Conservation (phyloP, 1,140 invertebrate genomes). For the Trichogramma pretiosum region DNA sequence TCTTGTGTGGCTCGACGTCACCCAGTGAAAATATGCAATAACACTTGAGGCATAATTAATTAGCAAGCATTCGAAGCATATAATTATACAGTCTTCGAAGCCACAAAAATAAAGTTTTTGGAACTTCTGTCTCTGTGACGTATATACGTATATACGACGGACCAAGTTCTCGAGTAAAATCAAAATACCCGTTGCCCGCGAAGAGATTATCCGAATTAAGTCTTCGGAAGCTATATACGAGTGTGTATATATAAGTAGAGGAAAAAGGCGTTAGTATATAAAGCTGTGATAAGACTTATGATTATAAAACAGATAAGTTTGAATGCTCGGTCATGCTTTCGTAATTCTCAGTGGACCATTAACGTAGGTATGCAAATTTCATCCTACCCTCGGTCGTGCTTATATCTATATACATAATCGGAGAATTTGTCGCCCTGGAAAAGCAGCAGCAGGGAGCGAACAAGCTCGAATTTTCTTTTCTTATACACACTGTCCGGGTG, state of each 20-base stretch:
- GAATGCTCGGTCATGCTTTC: slow-evolving; percentile 26
- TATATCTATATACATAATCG: too few relatives aligned
- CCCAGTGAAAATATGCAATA: too few relatives aligned
- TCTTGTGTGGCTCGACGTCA: too few relatives aligned
- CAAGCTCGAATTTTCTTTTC: too few relatives aligned
- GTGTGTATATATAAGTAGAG: not conserved
- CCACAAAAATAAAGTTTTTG: too few relatives aligned
- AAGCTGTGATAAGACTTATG: slow-evolving; percentile 17
- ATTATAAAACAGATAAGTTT: slow-evolving; percentile 26
- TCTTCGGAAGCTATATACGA: slow-evolving; percentile 14
- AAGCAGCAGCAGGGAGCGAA: not conserved
- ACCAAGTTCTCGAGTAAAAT: slow-evolving; percentile 9
- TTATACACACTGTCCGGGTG: not conserved
- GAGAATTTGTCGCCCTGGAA: slow-evolving; percentile 17
- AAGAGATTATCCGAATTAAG: slow-evolving; percentile 23
- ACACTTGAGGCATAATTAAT: too few relatives aligned
- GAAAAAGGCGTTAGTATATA: not conserved
- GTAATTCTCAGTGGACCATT: slow-evolving; percentile 28
- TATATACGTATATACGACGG: too few relatives aligned
- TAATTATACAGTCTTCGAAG: not conserved
- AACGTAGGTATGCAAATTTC: slow-evolving; percentile 33
- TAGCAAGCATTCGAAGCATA: too few relatives aligned
- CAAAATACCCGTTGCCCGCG: slow-evolving; percentile 3
- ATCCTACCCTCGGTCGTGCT: slow-evolving; percentile 23
- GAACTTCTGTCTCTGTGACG: too few relatives aligned